phyloP scores from a whole-genome alignment of 1,140 invertebrate genomes.

The Bombus vancouverensis region DNA sequence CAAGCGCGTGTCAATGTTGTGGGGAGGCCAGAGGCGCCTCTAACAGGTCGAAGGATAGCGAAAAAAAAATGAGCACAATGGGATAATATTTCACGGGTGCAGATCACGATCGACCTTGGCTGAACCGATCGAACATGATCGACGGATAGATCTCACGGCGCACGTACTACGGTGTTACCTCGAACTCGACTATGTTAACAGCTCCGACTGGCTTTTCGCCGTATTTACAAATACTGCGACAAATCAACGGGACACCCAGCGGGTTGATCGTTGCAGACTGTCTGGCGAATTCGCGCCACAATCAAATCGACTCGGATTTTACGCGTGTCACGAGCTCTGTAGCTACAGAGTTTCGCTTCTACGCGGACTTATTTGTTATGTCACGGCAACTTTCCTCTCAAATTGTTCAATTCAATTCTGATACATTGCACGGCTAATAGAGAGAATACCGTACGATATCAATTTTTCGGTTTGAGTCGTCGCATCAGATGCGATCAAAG shows the following conservation, averaged over 20 bases:
- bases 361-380: too few species aligned
- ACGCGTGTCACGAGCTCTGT: background rate
- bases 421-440: too few species aligned
- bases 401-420: too few species aligned
- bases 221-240: slow-evolving; percentile 50
- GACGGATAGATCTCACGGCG: slow-evolving; percentile 57
- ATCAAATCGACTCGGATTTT: slow-evolving; percentile 20
- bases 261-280: slow-evolving; percentile 35
- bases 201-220: background rate
- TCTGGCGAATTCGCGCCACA: background rate
- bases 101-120: slow-evolving; percentile 68
- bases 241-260: slow-evolving; percentile 13
- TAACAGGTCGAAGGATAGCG: slow-evolving; percentile 18
- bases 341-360: background rate
- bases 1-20: slow-evolving; percentile 34
- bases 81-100: slow-evolving; percentile 73
- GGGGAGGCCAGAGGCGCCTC: background rate
- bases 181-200: slow-evolving; percentile 44
- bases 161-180: slow-evolving; percentile 10
- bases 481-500: background rate
- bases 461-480: too few species aligned
- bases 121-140: slow-evolving; percentile 54
- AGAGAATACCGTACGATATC: too few species aligned
- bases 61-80: slow-evolving; percentile 64
- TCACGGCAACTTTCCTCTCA: too few species aligned